phyloP scores from a whole-genome alignment of 2,888 invertebrate genomes.

The Tyria jacobaeae region DNA sequence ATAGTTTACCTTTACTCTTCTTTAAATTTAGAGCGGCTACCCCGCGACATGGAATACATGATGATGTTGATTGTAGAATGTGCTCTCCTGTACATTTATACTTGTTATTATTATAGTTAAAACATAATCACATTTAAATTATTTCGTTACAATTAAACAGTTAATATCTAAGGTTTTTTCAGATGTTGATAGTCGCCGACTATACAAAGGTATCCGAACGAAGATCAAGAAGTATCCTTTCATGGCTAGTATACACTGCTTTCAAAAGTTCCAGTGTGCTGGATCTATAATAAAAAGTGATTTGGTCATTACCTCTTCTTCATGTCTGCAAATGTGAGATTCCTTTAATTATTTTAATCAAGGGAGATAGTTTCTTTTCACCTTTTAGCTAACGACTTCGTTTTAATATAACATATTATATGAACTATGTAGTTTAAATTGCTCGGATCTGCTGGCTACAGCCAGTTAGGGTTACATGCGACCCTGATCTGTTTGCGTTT shows the following conservation, averaged over 20 bases:
- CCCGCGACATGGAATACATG: too few relatives aligned
- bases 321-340: constrained; percentile 75
- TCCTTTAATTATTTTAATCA: background rate
- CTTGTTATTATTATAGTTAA: too few relatives aligned
- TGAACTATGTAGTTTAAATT: too few relatives aligned
- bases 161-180: background rate
- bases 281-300: constrained; percentile 74
- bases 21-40: too few relatives aligned
- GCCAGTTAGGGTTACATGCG: too few relatives aligned
- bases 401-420: background rate
- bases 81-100: too few relatives aligned
- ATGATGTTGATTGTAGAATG: too few relatives aligned
- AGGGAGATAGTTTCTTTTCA: background rate
- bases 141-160: too few relatives aligned
- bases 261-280: constrained; percentile 67
- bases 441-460: too few relatives aligned
- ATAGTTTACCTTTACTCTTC: too few relatives aligned
- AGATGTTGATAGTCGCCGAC: constrained; percentile 67
- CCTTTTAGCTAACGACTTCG: background rate
- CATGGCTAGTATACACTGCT: constrained; percentile 71
- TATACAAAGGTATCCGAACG: constrained; percentile 60
- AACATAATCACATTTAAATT: too few relatives aligned
- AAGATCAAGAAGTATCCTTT: constrained; percentile 70
- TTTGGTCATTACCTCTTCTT: constrained; percentile 71
- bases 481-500: too few relatives aligned